Percentiles rank a stretch among this genome's conserved stretches.
phyloP scores from a whole-genome alignment of 2,888 invertebrate genomes.

The Pantelozetes paolii region DNA sequence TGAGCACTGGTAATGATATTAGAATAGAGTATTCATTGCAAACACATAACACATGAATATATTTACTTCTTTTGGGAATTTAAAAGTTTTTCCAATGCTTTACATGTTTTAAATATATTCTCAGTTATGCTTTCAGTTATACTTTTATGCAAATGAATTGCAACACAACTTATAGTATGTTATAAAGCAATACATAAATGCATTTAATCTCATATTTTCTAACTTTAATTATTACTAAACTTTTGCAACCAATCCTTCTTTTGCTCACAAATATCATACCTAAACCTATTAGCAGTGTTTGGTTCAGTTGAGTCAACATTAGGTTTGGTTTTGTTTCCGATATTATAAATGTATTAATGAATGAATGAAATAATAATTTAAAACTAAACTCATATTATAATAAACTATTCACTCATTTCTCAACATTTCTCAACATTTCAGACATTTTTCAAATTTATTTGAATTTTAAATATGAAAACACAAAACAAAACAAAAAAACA shows the following conservation, averaged over 20 bases:
- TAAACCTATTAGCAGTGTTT: constrained; percentile 19
- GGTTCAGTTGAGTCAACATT: neutral
- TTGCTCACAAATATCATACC: neutral
- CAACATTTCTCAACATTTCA: too few relatives aligned
- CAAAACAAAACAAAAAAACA: too few relatives aligned
- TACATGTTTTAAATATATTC: constrained; percentile 5
- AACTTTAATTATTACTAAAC: constrained; percentile 23
- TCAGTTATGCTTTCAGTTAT: constrained; percentile 17
- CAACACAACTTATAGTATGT: constrained; percentile 16
- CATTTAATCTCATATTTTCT: constrained; percentile 29
- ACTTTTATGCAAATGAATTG: constrained; percentile 22
- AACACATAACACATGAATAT: constrained; percentile 28
- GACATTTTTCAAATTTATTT: too few relatives aligned
- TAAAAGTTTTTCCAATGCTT: neutral
- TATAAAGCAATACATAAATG: constrained; percentile 8
- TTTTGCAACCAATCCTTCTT: neutral
- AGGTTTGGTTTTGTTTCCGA: neutral
- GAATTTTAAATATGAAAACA: too few relatives aligned
- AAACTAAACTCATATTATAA: neutral
- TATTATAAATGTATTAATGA: too few relatives aligned
- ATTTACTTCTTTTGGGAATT: constrained; percentile 28
- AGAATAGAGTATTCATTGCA: constrained; percentile 28
- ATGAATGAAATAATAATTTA: neutral
- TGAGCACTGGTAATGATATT: constrained; percentile 31
- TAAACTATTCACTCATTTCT: too few relatives aligned